Conservation (phyloP, 2,113 vertebrate genomes). For the Sceloporus tristichus region DNA sequence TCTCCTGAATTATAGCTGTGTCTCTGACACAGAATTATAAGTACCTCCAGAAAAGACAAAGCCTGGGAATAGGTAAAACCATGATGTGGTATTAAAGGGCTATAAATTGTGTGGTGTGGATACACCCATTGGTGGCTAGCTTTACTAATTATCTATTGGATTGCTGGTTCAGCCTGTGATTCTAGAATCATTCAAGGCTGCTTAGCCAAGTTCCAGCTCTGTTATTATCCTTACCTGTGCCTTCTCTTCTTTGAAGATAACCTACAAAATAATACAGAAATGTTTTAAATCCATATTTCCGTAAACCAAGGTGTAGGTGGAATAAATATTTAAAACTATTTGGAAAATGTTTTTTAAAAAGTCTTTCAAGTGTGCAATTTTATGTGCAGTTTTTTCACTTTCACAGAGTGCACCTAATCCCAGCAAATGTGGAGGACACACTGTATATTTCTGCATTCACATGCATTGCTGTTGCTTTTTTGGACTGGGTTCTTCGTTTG, state of each 20-base stretch:
- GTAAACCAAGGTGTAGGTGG: neutral
- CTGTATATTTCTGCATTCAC: too few relatives aligned
- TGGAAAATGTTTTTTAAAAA: neutral
- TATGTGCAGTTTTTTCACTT: too few relatives aligned
- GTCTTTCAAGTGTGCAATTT: neutral
- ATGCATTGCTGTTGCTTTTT: too few relatives aligned
- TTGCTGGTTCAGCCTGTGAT: neutral
- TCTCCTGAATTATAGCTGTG: too few relatives aligned
- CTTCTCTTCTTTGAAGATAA: constrained; percentile 92
- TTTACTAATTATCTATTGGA: neutral
- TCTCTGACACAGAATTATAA: too few relatives aligned
- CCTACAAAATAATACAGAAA: constrained; percentile 74
- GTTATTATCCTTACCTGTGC: constrained; percentile 85
- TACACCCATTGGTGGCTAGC: neutral
- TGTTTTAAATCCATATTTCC: neutral
- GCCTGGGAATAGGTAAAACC: too few relatives aligned
- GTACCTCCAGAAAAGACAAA: too few relatives aligned
- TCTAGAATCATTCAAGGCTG: neutral
- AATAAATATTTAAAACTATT: neutral
- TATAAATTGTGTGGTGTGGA: too few relatives aligned
- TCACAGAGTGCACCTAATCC: too few relatives aligned
- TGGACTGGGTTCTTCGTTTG: too few relatives aligned
- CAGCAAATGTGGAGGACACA: too few relatives aligned
- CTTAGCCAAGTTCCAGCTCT: neutral
- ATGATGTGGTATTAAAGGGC: too few relatives aligned